Evolutionary conservation across 1,140 invertebrate genomes (phyloP), one percentile per base, ranked within the genome.

Genomic region (Panagrolaimus sp.): DNA sequence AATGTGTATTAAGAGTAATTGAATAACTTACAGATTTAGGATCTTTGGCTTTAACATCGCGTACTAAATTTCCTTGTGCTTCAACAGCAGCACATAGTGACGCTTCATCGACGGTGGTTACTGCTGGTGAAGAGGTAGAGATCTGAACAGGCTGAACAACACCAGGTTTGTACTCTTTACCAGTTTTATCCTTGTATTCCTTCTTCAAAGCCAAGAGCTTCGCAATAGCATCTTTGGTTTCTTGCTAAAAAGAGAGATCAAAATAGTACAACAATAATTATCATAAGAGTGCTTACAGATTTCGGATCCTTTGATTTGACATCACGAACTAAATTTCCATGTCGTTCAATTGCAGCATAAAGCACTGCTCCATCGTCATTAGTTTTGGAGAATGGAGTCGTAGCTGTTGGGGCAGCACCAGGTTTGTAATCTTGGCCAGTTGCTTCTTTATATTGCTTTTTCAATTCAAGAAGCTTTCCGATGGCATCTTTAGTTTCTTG

Each of bases 21-120:
- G 71, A 71, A 9, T 66, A 28, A 14, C 26, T 67, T 10, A 68
- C 71, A 21, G 69, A 70, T 45, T 77, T 77, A 8, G 74, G 55
- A 63, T 76, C 76, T 65, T 77, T 77, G 0, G 62, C 63, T 55
- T 77, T 77, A 21, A 74, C 38, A 12, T 77, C 75, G n/a, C 76
- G 69, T 1, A 77, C 76, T 8, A 77, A 28, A 44, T 63, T 64
- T 55, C 75, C 76, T 63, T 77, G 76, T 17, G 38, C 38, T 15
- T 73, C 68, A 32, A 77, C 74, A 5, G 63, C 64, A 21, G 58
- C 44, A 52, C 52, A 32, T 72, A 24, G 21, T 12, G 52, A 1
- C 12, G 52, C 52, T 26, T 21, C 52, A 14, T 21, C 5, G 10
- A 5, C 26, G 5, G 70, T 32, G 9, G 68, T 21, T 14, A 24